Evolutionary conservation across 2,113 vertebrate species (phyloP).

Genomic region (Daboia siamensis): DNA sequence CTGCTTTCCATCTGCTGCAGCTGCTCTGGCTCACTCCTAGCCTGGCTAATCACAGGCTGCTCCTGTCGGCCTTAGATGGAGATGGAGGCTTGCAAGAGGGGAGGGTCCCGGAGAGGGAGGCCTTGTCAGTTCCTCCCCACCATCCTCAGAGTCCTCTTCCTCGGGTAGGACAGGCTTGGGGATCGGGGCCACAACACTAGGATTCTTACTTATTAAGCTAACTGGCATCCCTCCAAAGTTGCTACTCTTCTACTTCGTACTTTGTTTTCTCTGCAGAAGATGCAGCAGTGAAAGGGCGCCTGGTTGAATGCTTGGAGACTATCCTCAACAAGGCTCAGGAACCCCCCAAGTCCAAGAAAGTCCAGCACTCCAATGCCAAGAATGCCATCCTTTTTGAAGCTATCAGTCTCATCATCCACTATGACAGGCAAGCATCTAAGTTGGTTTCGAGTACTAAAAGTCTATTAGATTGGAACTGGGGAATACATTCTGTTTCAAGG

Average conservation of each 20-base stretch:
- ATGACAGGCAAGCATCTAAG: constrained; percentile 73
- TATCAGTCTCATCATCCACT: constrained; percentile 91
- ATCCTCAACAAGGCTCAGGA: constrained; percentile 94
- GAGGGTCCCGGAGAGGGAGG: too few relatives aligned
- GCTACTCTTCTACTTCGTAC: not conserved
- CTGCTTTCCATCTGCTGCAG: too few relatives aligned
- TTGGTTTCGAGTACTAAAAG: constrained; percentile 39
- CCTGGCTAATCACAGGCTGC: too few relatives aligned
- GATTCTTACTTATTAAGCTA: not conserved
- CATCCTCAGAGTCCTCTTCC: too few relatives aligned
- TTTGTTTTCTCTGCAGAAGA: constrained; percentile 70
- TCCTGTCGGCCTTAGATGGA: too few relatives aligned
- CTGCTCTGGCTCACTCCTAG: too few relatives aligned
- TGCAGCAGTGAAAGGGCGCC: constrained; percentile 85
- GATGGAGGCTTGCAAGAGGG: too few relatives aligned
- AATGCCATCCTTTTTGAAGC: constrained; percentile 91
- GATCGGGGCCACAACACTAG: not conserved
- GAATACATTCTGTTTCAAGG: not conserved
- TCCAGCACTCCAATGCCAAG: constrained; percentile 93
- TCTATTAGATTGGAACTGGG: not conserved
- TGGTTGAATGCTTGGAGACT: constrained; percentile 90
- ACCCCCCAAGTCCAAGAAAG: constrained; percentile 94
- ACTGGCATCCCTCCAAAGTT: not conserved
- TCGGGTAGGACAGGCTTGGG: too few relatives aligned
- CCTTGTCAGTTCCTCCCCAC: too few relatives aligned